A percentile compares a stretch with the other conserved stretches of the same genome.
Evolutionary conservation across 35 echinoderm and acorn worm genomes (phyloP).

Genomic region (Patiria miniata): DNA sequence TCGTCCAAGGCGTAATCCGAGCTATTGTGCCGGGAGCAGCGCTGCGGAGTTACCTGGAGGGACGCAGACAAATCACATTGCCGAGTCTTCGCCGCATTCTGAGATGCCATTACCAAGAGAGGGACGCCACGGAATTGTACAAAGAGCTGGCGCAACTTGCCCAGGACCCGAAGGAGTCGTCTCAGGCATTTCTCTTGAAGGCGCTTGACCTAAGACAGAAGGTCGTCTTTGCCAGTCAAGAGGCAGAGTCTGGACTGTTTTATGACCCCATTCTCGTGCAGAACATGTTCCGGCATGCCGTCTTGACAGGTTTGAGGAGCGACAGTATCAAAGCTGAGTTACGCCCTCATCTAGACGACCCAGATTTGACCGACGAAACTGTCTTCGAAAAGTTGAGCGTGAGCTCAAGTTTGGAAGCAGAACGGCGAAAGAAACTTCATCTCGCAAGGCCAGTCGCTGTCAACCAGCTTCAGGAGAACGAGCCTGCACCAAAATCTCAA

Average conservation of each 20-base stretch:
- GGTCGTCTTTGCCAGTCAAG: constrained; percentile 66
- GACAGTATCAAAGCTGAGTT: constrained; percentile 19
- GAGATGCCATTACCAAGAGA: constrained; percentile 45
- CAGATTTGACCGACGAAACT: constrained; percentile 19
- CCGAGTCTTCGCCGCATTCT: constrained; percentile 37
- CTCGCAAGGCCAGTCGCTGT: too few relatives aligned
- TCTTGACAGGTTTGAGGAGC: constrained; percentile 22
- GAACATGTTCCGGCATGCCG: constrained; percentile 4
- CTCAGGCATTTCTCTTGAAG: constrained; percentile 47
- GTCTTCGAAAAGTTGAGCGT: constrained; percentile 18
- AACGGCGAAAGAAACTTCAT: not conserved
- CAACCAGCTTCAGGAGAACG: not conserved
- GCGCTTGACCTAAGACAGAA: constrained; percentile 55
- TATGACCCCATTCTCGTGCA: constrained; percentile 23
- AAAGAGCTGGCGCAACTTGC: constrained; percentile 20
- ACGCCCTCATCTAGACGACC: not conserved
- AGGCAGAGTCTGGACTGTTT: constrained; percentile 35
- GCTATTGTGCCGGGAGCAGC: not conserved
- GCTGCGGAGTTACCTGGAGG: constrained; percentile 34
- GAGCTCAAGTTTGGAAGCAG: not conserved
- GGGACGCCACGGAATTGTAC: constrained; percentile 38
- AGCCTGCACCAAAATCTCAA: not conserved
- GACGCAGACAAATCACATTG: constrained; percentile 21
- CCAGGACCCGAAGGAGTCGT: constrained; percentile 38
- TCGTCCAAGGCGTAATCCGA: not conserved